These are phyloP conservation scores for Asbolus verrucosus DNA, from an alignment of 1,140 invertebrate genomes.

Conservation along the genomic window DNA sequence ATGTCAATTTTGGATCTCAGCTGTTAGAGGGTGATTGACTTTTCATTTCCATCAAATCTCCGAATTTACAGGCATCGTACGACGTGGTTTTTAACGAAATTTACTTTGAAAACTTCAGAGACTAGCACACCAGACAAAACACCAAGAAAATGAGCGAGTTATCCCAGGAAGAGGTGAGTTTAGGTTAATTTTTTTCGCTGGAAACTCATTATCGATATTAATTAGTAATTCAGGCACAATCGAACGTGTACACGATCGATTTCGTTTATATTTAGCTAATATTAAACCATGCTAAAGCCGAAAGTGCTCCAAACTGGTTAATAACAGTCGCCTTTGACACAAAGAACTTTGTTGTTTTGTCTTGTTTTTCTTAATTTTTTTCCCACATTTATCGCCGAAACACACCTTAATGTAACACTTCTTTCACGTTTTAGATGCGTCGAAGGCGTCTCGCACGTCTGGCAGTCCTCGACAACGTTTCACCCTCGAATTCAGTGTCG, in stretches of 20 bases:
- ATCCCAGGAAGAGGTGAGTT: slow-evolving; percentile 78
- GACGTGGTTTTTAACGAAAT: background rate
- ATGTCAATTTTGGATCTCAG: slow-evolving; percentile 57
- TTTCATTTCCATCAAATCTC: slow-evolving; percentile 57
- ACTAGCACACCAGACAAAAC: slow-evolving; percentile 33
- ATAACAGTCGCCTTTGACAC: too few species aligned
- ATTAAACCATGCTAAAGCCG: too few species aligned
- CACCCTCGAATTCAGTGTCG: slow-evolving; percentile 60
- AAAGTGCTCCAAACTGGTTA: too few species aligned
- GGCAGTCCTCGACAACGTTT: slow-evolving; percentile 67
- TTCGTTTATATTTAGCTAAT: too few species aligned
- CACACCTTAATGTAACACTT: too few species aligned
- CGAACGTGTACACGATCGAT: too few species aligned
- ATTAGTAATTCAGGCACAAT: too few species aligned
- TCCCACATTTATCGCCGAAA: too few species aligned
- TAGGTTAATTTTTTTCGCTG: slow-evolving; percentile 30
- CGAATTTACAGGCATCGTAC: slow-evolving; percentile 14
- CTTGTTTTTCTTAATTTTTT: too few species aligned
- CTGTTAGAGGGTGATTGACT: slow-evolving; percentile 62
- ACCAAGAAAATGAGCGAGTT: slow-evolving; percentile 74
- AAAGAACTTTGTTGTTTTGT: background rate
- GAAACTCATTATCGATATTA: too few species aligned
- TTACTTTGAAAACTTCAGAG: slow-evolving; percentile 17
- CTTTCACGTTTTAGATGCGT: slow-evolving; percentile 71
- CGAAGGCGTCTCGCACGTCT: slow-evolving; percentile 75